phyloP scores from a whole-genome alignment of 1,140 invertebrate species.

The Nymphalis io region DNA sequence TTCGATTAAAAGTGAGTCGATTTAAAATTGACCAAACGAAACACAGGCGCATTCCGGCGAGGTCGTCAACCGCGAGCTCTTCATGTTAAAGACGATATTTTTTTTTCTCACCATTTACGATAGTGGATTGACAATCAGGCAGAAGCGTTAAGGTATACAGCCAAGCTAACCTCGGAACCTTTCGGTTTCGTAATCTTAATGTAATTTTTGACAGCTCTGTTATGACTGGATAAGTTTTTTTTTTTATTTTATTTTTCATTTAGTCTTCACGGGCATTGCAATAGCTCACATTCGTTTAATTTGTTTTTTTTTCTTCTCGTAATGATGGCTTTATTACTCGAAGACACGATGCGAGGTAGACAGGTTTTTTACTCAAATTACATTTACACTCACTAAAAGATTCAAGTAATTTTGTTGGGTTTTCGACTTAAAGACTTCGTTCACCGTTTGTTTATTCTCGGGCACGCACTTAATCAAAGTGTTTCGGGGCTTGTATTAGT shows the following conservation, averaged over 20 bases:
- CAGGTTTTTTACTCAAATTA: conserved; percentile 17
- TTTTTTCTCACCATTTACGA: conserved; percentile 34
- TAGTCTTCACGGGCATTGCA: conserved; percentile 2
- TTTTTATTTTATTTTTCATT: not conserved
- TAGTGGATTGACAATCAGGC: conserved; percentile 41
- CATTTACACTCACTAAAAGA: conserved; percentile 9
- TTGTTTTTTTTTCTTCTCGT: conserved; percentile 19
- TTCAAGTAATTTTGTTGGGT: conserved; percentile 12
- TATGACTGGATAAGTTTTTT: conserved; percentile 17
- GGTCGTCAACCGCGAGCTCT: conserved; percentile 40
- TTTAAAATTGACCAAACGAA: conserved; percentile 45
- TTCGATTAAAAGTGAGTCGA: conserved; percentile 39
- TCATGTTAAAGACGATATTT: conserved; percentile 29
- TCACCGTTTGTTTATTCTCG: conserved; percentile 7
- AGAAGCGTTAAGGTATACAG: conserved; percentile 29
- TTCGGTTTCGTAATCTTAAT: conserved; percentile 33
- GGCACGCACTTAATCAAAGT: not conserved
- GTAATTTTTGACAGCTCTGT: conserved; percentile 30
- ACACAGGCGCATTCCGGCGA: conserved; percentile 45
- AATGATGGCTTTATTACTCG: conserved; percentile 24
- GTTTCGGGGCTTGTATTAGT: not conserved
- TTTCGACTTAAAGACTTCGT: conserved; percentile 2
- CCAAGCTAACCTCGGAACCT: conserved; percentile 14
- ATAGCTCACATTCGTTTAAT: not conserved
- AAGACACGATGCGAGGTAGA: conserved; percentile 16